phyloP scores from a whole-genome alignment of 2,113 vertebrate genomes.

The Raphicerus campestris region DNA sequence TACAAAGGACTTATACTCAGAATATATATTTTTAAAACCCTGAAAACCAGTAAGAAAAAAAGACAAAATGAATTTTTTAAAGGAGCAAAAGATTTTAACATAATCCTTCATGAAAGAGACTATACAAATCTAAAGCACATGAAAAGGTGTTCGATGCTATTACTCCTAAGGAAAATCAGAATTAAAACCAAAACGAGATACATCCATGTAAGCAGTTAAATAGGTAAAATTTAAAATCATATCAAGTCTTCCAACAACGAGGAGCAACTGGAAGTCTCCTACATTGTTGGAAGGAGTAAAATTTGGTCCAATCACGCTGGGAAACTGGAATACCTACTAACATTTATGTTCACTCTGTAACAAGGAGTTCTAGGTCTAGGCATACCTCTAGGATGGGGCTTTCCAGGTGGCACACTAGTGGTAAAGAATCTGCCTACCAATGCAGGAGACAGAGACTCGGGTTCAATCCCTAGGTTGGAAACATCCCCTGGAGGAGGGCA shows the following conservation, averaged over 20 bases:
- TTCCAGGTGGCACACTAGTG: background rate
- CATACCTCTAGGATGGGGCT: background rate
- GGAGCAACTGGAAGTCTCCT: background rate
- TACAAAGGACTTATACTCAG: background rate
- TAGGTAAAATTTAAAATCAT: background rate
- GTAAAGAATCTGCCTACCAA: background rate
- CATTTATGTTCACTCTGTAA: background rate
- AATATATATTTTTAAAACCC: background rate
- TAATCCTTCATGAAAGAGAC: background rate
- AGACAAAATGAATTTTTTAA: background rate
- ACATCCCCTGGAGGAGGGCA: background rate
- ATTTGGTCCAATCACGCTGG: background rate
- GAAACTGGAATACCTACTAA: background rate
- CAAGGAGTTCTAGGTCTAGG: background rate
- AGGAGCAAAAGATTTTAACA: background rate
- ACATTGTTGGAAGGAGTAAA: background rate
- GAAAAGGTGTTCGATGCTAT: background rate
- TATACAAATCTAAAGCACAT: background rate
- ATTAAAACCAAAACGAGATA: background rate
- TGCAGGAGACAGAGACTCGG: background rate
- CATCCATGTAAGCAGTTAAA: background rate
- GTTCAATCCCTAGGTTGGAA: background rate
- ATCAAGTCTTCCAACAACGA: background rate
- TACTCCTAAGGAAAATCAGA: background rate
- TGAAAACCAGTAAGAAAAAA: background rate